A percentile compares a stretch with the other conserved stretches of the same genome.
phyloP scores from a whole-genome alignment of 2,113 vertebrate species.

The Bujurquina vittata region DNA sequence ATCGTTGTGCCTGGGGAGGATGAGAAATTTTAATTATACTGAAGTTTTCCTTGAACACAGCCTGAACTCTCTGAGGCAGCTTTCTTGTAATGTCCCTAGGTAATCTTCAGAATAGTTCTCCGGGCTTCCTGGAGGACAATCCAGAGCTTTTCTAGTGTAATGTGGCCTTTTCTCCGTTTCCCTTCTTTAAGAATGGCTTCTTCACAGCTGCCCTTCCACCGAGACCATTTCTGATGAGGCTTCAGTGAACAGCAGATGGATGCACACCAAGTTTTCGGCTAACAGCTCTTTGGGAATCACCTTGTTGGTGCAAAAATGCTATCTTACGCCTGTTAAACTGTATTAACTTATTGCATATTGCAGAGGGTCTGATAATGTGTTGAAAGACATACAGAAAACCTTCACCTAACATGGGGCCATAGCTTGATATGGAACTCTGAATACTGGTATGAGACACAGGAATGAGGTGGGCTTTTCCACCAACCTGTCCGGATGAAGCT shows the following conservation, averaged over 20 bases:
- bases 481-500: conserved; percentile 97
- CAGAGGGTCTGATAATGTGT: no score
- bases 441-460: not conserved
- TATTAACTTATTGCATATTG: no score
- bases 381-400: not conserved
- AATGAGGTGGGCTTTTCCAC: conserved; percentile 25
- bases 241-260: not conserved
- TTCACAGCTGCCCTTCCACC: not conserved
- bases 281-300: not conserved
- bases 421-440: not conserved
- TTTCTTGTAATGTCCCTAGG: not conserved
- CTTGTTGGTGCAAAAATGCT: not conserved
- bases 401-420: not conserved
- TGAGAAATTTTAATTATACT: conserved; percentile 5
- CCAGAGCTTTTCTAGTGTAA: not conserved
- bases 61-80: not conserved
- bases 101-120: not conserved
- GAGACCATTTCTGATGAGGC: not conserved
- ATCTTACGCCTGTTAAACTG: not conserved
- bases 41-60: not conserved
- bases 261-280: not conserved
- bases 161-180: not conserved
- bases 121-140: not conserved
- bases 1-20: not conserved
- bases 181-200: not conserved